Evolutionary conservation across 2,113 vertebrate genomes (phyloP).

Genomic region (Oreocharis arfaki): DNA sequence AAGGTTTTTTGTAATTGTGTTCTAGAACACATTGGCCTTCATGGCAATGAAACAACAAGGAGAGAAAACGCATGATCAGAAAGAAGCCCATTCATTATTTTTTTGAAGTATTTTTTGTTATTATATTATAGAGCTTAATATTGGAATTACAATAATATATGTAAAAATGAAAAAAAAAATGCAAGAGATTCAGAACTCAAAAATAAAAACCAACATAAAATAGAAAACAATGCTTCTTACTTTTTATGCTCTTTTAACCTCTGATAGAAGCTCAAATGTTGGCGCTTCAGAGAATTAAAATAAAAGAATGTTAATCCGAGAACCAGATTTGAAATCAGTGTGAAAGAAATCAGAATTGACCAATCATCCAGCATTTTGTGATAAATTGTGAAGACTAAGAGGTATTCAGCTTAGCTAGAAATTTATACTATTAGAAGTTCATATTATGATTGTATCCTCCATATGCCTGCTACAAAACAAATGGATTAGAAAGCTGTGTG

Average conservation of each 20-base stretch:
- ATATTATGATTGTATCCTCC: not conserved
- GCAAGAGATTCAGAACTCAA: not conserved
- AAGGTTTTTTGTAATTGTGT: fast-evolving
- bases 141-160: not conserved
- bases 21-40: not conserved
- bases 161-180: not conserved
- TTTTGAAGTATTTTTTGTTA: not conserved
- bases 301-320: not conserved
- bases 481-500: not conserved
- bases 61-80: not conserved
- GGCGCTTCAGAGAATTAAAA: not conserved
- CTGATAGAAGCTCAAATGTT: not conserved
- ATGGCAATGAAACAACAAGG: not conserved
- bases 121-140: not conserved
- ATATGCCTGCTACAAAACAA: not conserved
- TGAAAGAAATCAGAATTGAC: not conserved
- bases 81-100: not conserved
- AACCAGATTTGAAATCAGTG: not conserved
- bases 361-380: not conserved
- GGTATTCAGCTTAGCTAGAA: not conserved
- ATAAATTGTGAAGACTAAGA: not conserved
- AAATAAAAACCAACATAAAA: not conserved
- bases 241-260: not conserved
- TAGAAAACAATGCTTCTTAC: not conserved
- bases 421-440: not conserved